Evolutionary conservation across 2,113 vertebrate species (phyloP).

Genomic region (Corythornis cristatus): DNA sequence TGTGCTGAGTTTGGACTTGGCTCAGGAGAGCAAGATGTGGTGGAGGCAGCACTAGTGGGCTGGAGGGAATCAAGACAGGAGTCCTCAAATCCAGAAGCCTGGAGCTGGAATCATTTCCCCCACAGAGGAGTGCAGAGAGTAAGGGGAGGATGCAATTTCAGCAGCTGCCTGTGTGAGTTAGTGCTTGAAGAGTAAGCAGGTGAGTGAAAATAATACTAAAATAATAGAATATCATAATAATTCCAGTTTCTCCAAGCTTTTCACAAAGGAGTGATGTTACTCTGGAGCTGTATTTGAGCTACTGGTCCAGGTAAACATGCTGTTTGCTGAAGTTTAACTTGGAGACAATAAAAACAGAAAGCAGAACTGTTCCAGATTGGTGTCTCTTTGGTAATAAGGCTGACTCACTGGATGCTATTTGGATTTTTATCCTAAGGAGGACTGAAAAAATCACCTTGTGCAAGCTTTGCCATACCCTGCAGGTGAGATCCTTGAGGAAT

Average conservation of each 20-base stretch:
- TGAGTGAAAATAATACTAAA: not conserved
- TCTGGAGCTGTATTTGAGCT: not conserved
- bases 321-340: not conserved
- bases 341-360: not conserved
- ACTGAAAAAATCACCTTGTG: not conserved
- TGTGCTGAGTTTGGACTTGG: not conserved
- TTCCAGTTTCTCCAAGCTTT: not conserved
- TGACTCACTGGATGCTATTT: not conserved
- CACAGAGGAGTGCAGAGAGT: rapidly evolving
- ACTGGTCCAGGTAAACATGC: not conserved
- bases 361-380: not conserved
- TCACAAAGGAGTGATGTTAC: not conserved
- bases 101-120: not conserved
- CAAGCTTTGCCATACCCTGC: not conserved
- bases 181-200: not conserved
- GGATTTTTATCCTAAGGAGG: not conserved
- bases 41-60: not conserved
- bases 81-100: not conserved
- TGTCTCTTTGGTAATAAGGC: not conserved
- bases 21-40: not conserved
- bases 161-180: not conserved
- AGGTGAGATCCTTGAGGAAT: not conserved
- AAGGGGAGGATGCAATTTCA: not conserved
- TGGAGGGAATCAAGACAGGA: not conserved
- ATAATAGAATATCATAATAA: not conserved